Base-by-base conservation (phyloP, 1,140 invertebrate species). In the Mamestra configurata region DNA sequence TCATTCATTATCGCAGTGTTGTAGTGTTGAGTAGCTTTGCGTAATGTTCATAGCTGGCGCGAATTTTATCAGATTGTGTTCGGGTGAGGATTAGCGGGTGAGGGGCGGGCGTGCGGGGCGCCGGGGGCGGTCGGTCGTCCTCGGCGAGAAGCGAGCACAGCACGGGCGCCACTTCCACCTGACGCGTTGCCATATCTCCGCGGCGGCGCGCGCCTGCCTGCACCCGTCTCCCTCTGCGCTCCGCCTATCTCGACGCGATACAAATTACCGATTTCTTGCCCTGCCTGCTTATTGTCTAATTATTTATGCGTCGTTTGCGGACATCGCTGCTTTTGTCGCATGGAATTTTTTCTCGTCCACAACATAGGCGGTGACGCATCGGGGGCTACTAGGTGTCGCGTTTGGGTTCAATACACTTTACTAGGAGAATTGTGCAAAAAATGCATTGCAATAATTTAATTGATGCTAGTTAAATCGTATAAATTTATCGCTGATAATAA, bases 61-160 rank as follows among this genome's bases (percentile, higher is more conserved):
- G 93, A 94, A 94, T 93, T 93, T 94, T 94, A 93, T 94, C 92
- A 93, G 93, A 93, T 94, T 92, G 92, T 93, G 88, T 94, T 93
- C 90, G 90, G 92, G 88, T 87, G 90, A 91, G 91, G 92, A 94
- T 94, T 93, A 93, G 92, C 90, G 88, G 90, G 87, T 82, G 86
- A 79, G 79, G 61, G 87, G 76, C 72, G 72, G 57, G 49, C 73
- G 77, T 15, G 81, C 77, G 73, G 86, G 77, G 83, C 85, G 82
- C 84, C 87, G 88, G 87, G 88, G 91, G 95, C 95, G 92, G 89
- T 90, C 93, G 93, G 90, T 95, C 94, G 95, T 94, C 95, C 93
- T 95, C 95, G 95, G 93, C 91, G 95, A 95, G 94, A 79, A 94
- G 95, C 95, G 86, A 92, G 89, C 92, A 87, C 91, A 88, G 88